A percentile compares a stretch with the other conserved stretches of the same genome.
These are phyloP conservation scores for Distichodus sexfasciatus DNA, from an alignment of 2,797 vertebrate species.

Conservation along the genomic window DNA sequence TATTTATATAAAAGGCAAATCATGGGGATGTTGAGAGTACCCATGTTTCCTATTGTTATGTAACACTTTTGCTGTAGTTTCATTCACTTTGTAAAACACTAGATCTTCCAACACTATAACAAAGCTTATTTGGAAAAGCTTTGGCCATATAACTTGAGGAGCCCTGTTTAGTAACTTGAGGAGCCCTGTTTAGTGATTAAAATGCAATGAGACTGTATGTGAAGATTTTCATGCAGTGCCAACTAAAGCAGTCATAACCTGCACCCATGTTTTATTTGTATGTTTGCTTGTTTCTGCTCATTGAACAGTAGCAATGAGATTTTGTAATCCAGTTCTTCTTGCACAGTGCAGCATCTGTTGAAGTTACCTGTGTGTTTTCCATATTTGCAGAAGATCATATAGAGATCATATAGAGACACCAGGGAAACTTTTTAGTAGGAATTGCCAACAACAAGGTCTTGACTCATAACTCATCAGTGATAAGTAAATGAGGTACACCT, in stretches of 20 bases:
- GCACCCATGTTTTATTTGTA: conserved; percentile 30
- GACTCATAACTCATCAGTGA: conserved; percentile 52
- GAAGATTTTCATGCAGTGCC: conserved; percentile 33
- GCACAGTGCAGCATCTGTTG: conserved; percentile 60
- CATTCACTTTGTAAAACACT: conserved; percentile 54
- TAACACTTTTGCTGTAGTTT: conserved; percentile 46
- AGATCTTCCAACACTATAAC: conserved; percentile 54
- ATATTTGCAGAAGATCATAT: conserved; percentile 27
- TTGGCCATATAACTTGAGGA: conserved; percentile 11
- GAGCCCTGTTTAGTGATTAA: conserved; percentile 4
- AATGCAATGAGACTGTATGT: conserved; percentile 36
- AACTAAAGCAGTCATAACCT: conserved; percentile 28
- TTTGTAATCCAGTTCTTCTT: conserved; percentile 37
- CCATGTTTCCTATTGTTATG: conserved; percentile 56
- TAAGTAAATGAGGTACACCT: conserved; percentile 48
- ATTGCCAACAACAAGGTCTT: conserved; percentile 17
- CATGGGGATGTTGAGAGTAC: conserved; percentile 58
- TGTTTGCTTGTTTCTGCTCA: conserved; percentile 39
- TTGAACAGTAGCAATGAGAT: conserved; percentile 4
- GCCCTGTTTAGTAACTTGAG: conserved; percentile 26
- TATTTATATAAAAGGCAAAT: conserved; percentile 76
- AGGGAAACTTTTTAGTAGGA: conserved; percentile 27
- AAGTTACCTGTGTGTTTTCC: conserved; percentile 69
- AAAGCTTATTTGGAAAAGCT: conserved; percentile 35
- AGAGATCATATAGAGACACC: conserved; percentile 35